A percentile compares a stretch with the other conserved stretches of the same genome.
Evolutionary conservation across 2,888 invertebrate species (phyloP).

Genomic region (Andrena dorsata): DNA sequence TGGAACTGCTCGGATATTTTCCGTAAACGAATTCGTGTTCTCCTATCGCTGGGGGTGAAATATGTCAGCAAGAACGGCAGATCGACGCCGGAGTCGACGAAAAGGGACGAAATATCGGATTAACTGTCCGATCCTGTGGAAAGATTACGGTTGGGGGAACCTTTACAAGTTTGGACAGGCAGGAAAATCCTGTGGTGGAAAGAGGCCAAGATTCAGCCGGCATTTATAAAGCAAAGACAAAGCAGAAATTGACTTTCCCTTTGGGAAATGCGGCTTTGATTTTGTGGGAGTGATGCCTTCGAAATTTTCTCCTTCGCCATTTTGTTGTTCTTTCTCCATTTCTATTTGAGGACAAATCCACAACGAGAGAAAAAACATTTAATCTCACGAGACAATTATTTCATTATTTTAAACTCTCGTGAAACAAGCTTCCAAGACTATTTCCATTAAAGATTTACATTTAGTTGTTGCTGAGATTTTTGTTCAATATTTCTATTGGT

Average conservation of each 20-base stretch:
- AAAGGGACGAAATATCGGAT: constrained; percentile 30
- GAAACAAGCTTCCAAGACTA: too few species aligned
- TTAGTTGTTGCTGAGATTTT: too few species aligned
- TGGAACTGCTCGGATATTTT: neutral
- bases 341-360: too few species aligned
- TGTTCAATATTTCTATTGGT: too few species aligned
- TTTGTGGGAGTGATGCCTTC: neutral
- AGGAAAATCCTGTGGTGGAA: constrained; percentile 10
- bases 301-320: too few species aligned
- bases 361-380: too few species aligned
- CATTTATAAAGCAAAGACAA: constrained; percentile 11
- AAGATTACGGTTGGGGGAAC: constrained; percentile 28
- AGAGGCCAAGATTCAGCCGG: constrained; percentile 28
- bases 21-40: neutral
- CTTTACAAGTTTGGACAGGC: constrained; percentile 28
- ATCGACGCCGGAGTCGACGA: constrained; percentile 23
- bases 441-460: too few species aligned
- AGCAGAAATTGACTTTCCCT: constrained; percentile 13
- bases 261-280: neutral
- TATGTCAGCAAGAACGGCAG: neutral
- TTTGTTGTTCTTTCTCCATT: too few species aligned
- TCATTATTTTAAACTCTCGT: too few species aligned
- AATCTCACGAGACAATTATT: too few species aligned
- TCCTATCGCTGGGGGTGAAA: neutral
- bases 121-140: constrained; percentile 31